phyloP scores from a whole-genome alignment of 1,140 invertebrate species.

The Marisa cornuarietis region DNA sequence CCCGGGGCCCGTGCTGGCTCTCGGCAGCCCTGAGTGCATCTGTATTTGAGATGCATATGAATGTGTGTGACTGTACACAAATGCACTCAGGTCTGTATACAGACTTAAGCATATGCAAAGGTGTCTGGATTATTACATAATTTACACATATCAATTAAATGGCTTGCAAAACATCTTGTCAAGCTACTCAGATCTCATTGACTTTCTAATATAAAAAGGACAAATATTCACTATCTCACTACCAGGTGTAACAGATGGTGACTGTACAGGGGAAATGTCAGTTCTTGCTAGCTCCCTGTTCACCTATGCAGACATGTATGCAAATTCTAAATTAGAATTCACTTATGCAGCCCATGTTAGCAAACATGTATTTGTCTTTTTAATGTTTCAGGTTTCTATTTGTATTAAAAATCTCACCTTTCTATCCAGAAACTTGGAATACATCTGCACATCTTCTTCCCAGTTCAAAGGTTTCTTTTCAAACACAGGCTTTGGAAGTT shows the following conservation, averaged over 20 bases:
- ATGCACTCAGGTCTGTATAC: background rate
- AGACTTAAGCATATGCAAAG: background rate
- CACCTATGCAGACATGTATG: too few relatives aligned
- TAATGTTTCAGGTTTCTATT: background rate
- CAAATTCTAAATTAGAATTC: too few relatives aligned
- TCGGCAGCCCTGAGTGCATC: background rate
- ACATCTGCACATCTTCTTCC: constrained; percentile 65
- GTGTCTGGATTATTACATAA: too few relatives aligned
- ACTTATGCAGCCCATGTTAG: too few relatives aligned
- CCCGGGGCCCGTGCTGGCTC: too few relatives aligned
- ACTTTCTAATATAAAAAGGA: too few relatives aligned
- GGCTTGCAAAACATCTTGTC: too few relatives aligned
- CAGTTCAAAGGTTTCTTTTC: constrained; percentile 60
- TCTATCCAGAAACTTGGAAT: constrained; percentile 64
- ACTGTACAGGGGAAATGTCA: background rate
- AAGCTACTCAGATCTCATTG: too few relatives aligned
- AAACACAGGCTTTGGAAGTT: constrained; percentile 61
- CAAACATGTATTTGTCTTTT: too few relatives aligned
- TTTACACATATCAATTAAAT: too few relatives aligned
- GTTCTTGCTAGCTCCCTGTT: background rate
- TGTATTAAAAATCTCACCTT: constrained; percentile 46
- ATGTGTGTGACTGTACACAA: background rate
- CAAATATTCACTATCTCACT: too few relatives aligned
- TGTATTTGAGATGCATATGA: background rate
- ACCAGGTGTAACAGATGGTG: too few relatives aligned